Conservation (phyloP, 2,113 vertebrate genomes). For the Odocoileus hemionus region DNA sequence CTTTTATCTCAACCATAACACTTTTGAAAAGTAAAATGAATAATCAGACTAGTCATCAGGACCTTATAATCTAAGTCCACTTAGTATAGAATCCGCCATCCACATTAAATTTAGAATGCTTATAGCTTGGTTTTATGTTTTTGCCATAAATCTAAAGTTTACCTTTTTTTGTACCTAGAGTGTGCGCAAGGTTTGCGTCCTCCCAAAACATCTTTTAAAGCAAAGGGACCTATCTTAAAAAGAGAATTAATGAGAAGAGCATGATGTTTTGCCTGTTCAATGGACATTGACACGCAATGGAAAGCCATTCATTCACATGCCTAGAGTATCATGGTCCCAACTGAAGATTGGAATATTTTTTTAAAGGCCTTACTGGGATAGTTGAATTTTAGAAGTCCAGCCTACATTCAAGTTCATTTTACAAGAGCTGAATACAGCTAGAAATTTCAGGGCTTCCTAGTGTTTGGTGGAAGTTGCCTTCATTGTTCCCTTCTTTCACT, state of each 20-base stretch:
- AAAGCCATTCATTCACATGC: not conserved
- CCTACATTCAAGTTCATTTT: not conserved
- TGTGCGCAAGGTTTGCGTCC: not conserved
- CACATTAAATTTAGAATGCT: not conserved
- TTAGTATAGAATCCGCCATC: not conserved
- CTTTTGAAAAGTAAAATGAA: not conserved
- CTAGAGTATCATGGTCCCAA: not conserved
- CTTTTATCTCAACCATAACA: conserved; percentile 9
- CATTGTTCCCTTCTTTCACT: not conserved
- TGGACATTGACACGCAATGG: not conserved
- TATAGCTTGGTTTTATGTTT: not conserved
- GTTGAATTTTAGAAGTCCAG: not conserved
- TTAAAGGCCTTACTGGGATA: not conserved
- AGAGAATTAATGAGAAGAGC: not conserved
- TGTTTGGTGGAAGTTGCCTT: not conserved
- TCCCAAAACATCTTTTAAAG: conserved; percentile 21
- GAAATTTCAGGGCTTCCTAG: not conserved
- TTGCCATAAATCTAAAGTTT: conserved; percentile 30
- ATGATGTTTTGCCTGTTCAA: not conserved
- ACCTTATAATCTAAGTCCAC: not conserved
- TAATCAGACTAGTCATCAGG: not conserved
- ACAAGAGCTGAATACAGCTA: not conserved
- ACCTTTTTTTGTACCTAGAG: not conserved
- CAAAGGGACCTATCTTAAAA: not conserved
- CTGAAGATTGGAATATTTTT: not conserved